Base-by-base conservation (phyloP, 2,797 vertebrate genomes). In the Amblyraja radiata region DNA sequence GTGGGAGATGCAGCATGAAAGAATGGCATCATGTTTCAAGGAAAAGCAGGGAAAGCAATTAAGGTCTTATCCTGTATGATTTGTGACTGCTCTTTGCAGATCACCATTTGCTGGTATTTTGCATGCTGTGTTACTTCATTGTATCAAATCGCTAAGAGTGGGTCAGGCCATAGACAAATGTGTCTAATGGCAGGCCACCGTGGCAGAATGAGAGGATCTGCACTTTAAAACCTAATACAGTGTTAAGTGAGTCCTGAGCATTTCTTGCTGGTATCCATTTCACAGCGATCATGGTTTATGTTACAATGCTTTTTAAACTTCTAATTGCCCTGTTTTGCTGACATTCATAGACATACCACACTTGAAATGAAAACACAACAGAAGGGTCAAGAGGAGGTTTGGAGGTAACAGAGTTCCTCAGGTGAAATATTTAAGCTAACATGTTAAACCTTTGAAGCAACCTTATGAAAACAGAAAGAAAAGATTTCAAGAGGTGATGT, bases 291-390 rank as follows among this genome's bases (percentile, higher is more conserved):
- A 96, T 96, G 96, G 96, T 96, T 97, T 97, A 96, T 97, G 96
- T 97, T 97, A 97, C 97, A 97, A 95, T 94, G 95, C 96, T 96
- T 96, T 97, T 97, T 96, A 97, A 96, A 96, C 96, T 96, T 96
- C 97, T 97, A 97, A 97, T 97, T 97, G 96, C 96, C 95, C 95
- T 94, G 95, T 96, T 95, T 95, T 96, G 95, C 96, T 96, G 97
- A 97, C 97, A 97, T 97, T 97, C 97, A 97, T 97, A 97, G 96
- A 96, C 96, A 97, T 96, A 96, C 95, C 95, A 32, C 94, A 95
- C 96, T 96, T 96, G 96, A 97, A 97, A 96, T 96, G 96, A 97
- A 97, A 97, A 97, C 97, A 97, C 95, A 97, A 96, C 96, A 96
- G 96, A 95, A 95, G 96, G 96, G 96, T 97, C 96, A 97, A 95